Evolutionary conservation across 2,113 vertebrate species (phyloP).

Genomic region (Rhea americana): DNA sequence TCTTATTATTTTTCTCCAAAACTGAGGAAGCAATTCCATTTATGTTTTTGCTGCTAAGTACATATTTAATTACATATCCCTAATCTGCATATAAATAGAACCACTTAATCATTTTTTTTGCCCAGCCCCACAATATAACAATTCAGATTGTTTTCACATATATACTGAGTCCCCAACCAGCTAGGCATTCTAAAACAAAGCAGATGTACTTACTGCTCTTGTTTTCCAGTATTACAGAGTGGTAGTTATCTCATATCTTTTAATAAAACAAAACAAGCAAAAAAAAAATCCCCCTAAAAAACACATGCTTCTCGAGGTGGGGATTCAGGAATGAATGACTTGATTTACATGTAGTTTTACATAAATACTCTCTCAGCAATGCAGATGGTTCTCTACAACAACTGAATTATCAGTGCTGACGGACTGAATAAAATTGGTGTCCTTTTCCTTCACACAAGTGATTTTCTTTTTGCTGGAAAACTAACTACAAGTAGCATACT

Average conservation of each 20-base stretch:
- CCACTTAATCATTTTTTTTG: slow-evolving; percentile 31
- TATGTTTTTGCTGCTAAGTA: slow-evolving; percentile 36
- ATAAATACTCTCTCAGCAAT: background rate
- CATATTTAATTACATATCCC: slow-evolving; percentile 8
- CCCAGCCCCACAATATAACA: background rate
- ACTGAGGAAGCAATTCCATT: slow-evolving; percentile 43
- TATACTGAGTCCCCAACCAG: background rate
- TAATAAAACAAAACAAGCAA: background rate
- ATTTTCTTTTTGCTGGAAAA: slow-evolving; percentile 25
- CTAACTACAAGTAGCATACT: background rate
- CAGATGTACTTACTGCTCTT: background rate
- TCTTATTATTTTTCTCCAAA: slow-evolving; percentile 3
- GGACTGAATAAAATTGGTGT: slow-evolving; percentile 38
- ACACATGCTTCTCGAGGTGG: background rate
- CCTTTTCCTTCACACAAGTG: slow-evolving; percentile 38
- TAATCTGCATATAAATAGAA: slow-evolving; percentile 58
- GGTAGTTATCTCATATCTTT: background rate
- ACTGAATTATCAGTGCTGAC: slow-evolving; percentile 27
- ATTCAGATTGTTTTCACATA: background rate
- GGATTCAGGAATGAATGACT: background rate
- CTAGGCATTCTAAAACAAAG: background rate
- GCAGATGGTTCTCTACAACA: slow-evolving; percentile 8
- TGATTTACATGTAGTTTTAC: background rate
- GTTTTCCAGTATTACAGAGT: background rate
- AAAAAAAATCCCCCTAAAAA: background rate